Conservation (phyloP, 2,888 invertebrate species). For the Drosophila multiciliata region DNA sequence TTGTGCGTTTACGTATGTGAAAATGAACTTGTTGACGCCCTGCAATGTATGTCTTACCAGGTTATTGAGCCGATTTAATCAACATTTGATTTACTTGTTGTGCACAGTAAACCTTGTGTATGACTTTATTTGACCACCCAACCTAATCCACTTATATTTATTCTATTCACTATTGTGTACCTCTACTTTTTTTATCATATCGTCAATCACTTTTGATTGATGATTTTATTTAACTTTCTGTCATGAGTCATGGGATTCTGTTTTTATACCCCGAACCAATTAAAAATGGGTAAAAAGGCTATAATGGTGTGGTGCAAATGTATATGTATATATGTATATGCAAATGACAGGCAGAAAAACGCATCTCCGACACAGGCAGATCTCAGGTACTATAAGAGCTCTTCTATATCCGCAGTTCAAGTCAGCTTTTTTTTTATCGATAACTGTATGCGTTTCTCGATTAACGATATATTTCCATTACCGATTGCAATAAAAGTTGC, state of each 20-base stretch:
- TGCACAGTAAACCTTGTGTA: neutral
- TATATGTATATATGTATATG: no score
- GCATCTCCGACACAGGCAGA: no score
- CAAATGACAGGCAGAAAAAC: no score
- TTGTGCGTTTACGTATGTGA: conserved; percentile 6
- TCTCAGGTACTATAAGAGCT: no score
- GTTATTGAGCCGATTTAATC: conserved; percentile 26
- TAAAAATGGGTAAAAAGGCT: no score
- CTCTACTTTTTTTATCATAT: neutral
- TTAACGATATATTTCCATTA: no score
- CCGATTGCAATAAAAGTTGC: no score
- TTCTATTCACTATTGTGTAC: neutral
- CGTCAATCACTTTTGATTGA: neutral
- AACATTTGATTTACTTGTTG: conserved; percentile 8
- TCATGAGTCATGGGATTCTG: neutral
- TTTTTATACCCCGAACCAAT: neutral
- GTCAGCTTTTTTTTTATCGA: no score
- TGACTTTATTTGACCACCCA: neutral
- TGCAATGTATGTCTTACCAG: conserved; percentile 20
- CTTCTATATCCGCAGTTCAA: no score
- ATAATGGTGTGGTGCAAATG: no score
- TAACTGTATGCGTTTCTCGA: no score
- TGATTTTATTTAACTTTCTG: neutral
- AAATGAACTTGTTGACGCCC: conserved; percentile 30
- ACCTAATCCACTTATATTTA: neutral